These are phyloP conservation scores for Drosophila anomelani DNA, from an alignment of 2,888 invertebrate genomes.

Conservation along the genomic window DNA sequence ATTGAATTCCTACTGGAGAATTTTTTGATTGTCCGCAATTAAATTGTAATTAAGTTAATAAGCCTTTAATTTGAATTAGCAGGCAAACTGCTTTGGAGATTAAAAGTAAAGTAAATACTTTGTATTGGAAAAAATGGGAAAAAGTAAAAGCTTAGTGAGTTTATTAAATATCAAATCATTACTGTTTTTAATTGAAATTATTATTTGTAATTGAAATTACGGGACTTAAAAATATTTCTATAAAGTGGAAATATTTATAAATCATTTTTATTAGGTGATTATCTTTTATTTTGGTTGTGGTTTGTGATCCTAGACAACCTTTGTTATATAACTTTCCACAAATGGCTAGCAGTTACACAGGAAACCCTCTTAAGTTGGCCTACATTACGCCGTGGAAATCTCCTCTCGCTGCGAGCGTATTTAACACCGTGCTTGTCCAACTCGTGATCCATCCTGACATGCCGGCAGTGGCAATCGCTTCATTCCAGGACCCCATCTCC, in stretches of 20 bases:
- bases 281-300: neutral
- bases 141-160: neutral
- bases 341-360: neutral
- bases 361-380: neutral
- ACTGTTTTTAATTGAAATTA: neutral
- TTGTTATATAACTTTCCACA: neutral
- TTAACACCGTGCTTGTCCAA: constrained; percentile 27
- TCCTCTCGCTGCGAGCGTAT: neutral
- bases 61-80: constrained; percentile 6
- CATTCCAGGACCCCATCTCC: constrained; percentile 26
- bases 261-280: neutral
- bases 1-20: neutral
- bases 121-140: neutral
- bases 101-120: constrained; percentile 1
- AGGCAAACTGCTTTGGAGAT: neutral
- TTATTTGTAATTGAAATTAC: neutral
- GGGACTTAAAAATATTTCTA: too few species aligned
- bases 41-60: constrained; percentile 7
- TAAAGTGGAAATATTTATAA: neutral
- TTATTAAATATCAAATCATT: neutral
- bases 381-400: neutral
- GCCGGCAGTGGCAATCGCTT: constrained; percentile 40
- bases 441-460: constrained; percentile 35
- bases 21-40: constrained; percentile 9
- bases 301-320: neutral